Evolutionary conservation across 2,113 vertebrate species (phyloP).

Genomic region (Macrotus californicus): DNA sequence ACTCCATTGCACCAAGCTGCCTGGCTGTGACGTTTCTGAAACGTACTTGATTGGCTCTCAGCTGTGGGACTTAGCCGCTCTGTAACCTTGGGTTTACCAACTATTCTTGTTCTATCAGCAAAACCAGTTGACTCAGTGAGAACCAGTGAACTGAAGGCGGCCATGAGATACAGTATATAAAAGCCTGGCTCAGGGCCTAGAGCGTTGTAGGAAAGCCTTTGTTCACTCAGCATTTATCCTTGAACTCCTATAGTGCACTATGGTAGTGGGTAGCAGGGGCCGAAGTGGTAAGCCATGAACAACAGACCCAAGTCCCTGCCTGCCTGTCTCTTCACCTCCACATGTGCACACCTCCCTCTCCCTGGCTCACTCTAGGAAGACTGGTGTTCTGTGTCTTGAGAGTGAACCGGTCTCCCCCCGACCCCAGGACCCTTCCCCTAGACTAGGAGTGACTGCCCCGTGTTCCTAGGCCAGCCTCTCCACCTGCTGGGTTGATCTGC

Average conservation of each 20-base stretch:
- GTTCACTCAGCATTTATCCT: neutral
- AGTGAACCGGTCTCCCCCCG: neutral
- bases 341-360: neutral
- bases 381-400: neutral
- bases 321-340: neutral
- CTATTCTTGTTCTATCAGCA: neutral
- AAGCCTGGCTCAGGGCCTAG: neutral
- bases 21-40: neutral
- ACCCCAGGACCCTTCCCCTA: neutral
- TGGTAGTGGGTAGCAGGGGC: no score
- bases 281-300: fast-evolving
- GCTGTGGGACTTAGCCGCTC: neutral
- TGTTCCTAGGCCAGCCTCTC: neutral
- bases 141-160: neutral
- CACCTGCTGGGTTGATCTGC: neutral
- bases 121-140: neutral
- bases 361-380: neutral
- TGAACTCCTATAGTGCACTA: fast-evolving
- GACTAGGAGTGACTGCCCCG: neutral
- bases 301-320: neutral
- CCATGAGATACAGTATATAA: neutral
- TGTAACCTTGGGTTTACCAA: neutral
- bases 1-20: no score
- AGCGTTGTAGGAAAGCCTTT: neutral
- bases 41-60: neutral